Evolutionary conservation across 2,113 vertebrate genomes (phyloP).

Genomic region (Aplodontia rufa): DNA sequence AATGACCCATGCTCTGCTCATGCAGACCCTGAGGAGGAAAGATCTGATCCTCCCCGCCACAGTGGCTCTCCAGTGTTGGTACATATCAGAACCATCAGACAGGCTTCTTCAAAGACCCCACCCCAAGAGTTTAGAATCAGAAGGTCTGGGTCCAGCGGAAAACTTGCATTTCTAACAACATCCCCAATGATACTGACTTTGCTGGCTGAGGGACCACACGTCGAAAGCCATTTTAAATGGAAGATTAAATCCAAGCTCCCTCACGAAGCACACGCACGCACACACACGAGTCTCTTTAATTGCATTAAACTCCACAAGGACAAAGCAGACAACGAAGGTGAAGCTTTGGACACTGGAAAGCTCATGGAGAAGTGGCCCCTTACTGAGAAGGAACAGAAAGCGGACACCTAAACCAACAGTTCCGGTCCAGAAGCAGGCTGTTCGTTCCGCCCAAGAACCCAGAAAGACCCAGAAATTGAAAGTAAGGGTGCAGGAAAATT

Average conservation of each 20-base stretch:
- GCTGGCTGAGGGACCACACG: too few species aligned
- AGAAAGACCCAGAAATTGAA: not conserved
- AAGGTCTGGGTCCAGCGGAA: not conserved
- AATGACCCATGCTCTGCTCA: not conserved
- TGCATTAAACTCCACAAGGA: not conserved
- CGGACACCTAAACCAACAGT: not conserved
- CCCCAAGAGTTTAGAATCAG: not conserved
- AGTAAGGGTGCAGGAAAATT: not conserved
- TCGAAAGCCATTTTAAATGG: not conserved
- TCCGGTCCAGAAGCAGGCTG: not conserved
- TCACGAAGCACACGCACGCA: not conserved
- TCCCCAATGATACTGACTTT: not conserved
- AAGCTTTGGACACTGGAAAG: not conserved
- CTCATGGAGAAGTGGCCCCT: not conserved
- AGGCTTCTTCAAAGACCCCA: not conserved
- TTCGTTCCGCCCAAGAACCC: not conserved
- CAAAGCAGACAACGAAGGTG: not conserved
- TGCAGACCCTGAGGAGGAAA: not conserved
- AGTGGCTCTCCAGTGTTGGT: not conserved
- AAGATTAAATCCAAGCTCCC: not conserved
- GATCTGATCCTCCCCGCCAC: rapidly evolving
- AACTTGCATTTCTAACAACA: not conserved
- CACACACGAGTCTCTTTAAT: not conserved
- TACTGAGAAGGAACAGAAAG: not conserved
- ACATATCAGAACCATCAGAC: not conserved